Percentiles rank a stretch among this genome's conserved stretches.
phyloP scores from a whole-genome alignment of 64 coral and sea anemone genomes.

The Platygyra sinensis region DNA sequence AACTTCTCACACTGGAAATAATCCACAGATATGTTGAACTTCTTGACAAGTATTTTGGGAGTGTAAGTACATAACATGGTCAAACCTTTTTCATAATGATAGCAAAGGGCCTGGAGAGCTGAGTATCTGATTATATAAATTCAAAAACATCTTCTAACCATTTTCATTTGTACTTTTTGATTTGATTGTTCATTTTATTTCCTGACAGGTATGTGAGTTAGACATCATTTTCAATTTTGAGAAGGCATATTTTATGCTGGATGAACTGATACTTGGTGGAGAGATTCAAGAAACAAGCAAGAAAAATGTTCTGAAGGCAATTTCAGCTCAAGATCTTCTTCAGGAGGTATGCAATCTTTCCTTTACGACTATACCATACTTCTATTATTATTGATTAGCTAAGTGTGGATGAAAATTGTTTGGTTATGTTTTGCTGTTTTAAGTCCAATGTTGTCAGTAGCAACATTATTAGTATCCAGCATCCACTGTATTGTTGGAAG shows the following conservation, averaged over 20 bases:
- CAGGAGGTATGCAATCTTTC: slow-evolving; percentile 80
- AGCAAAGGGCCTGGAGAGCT: too few relatives aligned
- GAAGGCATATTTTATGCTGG: slow-evolving; percentile 99
- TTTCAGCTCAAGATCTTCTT: slow-evolving; percentile 95
- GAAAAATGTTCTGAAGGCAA: slow-evolving; percentile 99
- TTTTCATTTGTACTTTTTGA: neutral
- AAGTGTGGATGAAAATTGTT: neutral
- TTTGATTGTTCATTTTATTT: neutral
- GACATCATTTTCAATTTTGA: slow-evolving; percentile 99
- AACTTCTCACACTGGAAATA: slow-evolving; percentile 88
- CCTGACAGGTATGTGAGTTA: slow-evolving; percentile 90
- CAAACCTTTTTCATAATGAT: too few relatives aligned
- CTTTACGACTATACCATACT: neutral
- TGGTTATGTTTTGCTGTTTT: too few relatives aligned
- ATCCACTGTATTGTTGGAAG: too few relatives aligned
- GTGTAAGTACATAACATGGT: slow-evolving; percentile 73
- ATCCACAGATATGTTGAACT: slow-evolving; percentile 99
- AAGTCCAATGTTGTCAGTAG: too few relatives aligned
- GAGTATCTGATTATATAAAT: too few relatives aligned
- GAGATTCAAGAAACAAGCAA: slow-evolving; percentile 99
- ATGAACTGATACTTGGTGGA: slow-evolving; percentile 94
- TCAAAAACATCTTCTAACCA: too few relatives aligned
- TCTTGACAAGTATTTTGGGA: slow-evolving; percentile 99
- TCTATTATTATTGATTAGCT: neutral
- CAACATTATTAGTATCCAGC: too few relatives aligned